Evolutionary conservation across 1,140 invertebrate genomes (phyloP).

Genomic region (Homalodisca vitripennis): DNA sequence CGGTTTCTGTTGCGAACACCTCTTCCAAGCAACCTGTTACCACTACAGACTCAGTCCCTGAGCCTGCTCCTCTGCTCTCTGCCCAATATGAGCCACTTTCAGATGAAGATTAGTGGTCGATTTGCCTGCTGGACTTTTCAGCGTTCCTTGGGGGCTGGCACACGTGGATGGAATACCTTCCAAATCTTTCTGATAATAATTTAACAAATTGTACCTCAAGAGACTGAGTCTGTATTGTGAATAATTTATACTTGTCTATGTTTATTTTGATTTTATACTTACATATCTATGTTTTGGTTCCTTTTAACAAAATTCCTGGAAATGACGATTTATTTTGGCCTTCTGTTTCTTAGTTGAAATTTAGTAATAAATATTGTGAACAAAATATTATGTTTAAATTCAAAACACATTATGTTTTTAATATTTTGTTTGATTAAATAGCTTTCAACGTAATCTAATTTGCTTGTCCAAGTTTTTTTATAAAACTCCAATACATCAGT

Average conservation of each 20-base stretch:
- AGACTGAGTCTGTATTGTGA: conserved; percentile 14
- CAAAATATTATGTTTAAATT: no score
- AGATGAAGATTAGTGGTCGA: conserved; percentile 70
- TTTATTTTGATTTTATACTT: no score
- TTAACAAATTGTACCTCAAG: background rate
- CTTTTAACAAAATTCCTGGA: no score
- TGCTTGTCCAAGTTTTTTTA: no score
- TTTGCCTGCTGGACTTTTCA: conserved; percentile 19
- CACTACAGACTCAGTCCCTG: conserved; percentile 54
- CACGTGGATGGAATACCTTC: conserved; percentile 23
- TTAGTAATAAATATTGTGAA: no score
- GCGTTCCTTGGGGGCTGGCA: conserved; percentile 24
- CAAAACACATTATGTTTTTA: no score
- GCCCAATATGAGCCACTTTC: conserved; percentile 84
- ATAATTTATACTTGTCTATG: background rate
- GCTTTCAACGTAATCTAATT: no score
- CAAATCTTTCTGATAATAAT: conserved; percentile 1
- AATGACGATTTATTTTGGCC: no score
- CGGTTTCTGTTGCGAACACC: conserved; percentile 50
- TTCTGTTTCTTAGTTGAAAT: no score
- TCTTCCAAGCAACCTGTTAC: conserved; percentile 48
- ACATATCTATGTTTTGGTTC: no score
- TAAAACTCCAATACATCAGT: no score
- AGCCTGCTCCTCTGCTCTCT: conserved; percentile 77
- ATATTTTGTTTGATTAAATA: no score